Percentiles rank a stretch among this genome's conserved stretches.
Conservation (phyloP, 2,797 vertebrate genomes). For the Denticeps clupeoides region DNA sequence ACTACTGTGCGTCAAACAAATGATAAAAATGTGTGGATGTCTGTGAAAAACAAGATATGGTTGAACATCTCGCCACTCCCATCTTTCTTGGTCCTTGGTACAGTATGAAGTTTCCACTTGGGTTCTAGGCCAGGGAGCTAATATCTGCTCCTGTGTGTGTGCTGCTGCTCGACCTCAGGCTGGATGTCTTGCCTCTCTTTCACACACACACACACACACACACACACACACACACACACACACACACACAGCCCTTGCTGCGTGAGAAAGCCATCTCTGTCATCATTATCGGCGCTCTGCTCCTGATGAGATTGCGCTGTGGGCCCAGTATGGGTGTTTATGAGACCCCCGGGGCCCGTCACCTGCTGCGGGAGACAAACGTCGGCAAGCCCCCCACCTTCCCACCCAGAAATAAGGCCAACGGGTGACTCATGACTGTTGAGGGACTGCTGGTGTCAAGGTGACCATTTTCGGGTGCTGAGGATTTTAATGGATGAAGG, state of each 20-base stretch:
- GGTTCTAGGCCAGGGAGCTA: too few relatives aligned
- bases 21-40: too few relatives aligned
- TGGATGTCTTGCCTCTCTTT: constrained; percentile 21
- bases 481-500: constrained; percentile 11
- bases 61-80: too few relatives aligned
- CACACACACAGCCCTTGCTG: constrained; percentile 18
- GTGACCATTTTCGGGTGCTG: constrained; percentile 16
- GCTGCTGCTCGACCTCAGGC: constrained; percentile 66
- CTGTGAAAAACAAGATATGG: too few relatives aligned
- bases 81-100: too few relatives aligned
- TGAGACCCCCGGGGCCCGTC: constrained; percentile 34
- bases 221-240: too few relatives aligned
- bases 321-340: constrained; percentile 27
- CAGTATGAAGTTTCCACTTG: too few relatives aligned
- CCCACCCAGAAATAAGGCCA: background rate
- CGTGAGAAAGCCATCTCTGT: constrained; percentile 47
- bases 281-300: constrained; percentile 41
- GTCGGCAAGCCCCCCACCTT: constrained; percentile 4
- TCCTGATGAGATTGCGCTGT: constrained; percentile 34
- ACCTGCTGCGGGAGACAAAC: constrained; percentile 7
- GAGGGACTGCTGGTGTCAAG: constrained; percentile 23
- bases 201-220: background rate
- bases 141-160: too few relatives aligned
- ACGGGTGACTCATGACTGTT: constrained; percentile 19
- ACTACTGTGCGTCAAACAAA: too few relatives aligned